A percentile compares a stretch with the other conserved stretches of the same genome.
phyloP scores from a whole-genome alignment of 2,888 invertebrate genomes.

The Tricholauxania praeusta region DNA sequence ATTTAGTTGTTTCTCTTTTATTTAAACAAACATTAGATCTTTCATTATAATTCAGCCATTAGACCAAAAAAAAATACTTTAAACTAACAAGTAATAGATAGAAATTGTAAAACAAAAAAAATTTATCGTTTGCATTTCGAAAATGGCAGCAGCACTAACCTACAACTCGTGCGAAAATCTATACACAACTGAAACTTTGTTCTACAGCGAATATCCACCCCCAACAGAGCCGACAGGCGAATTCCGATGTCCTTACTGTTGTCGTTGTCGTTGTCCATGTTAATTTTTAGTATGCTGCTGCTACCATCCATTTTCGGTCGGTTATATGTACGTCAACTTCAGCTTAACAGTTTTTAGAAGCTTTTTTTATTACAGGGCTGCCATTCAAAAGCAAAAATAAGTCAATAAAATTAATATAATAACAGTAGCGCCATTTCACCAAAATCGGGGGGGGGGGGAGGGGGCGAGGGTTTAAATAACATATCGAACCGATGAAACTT shows the following conservation, averaged over 20 bases:
- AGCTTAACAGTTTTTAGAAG: constrained; percentile 28
- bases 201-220: constrained; percentile 24
- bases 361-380: constrained; percentile 6
- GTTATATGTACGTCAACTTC: not conserved
- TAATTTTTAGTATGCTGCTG: not conserved
- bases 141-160: constrained; percentile 31
- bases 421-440: no score
- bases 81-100: no score
- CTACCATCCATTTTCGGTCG: no score
- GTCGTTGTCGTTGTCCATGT: constrained; percentile 11
- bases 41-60: no score
- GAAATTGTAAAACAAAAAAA: not conserved
- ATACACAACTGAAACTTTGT: constrained; percentile 35
- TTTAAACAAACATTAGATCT: no score
- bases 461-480: no score
- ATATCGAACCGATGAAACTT: no score
- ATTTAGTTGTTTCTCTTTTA: no score
- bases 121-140: constrained; percentile 14
- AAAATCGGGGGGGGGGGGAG: no score
- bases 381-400: no score
- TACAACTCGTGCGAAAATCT: constrained; percentile 38
- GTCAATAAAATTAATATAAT: no score
- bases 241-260: constrained; percentile 23
- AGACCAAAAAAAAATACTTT: no score
- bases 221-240: constrained; percentile 26